Base-by-base conservation (phyloP, 2,113 vertebrate genomes). In the Oryzias woworae region DNA sequence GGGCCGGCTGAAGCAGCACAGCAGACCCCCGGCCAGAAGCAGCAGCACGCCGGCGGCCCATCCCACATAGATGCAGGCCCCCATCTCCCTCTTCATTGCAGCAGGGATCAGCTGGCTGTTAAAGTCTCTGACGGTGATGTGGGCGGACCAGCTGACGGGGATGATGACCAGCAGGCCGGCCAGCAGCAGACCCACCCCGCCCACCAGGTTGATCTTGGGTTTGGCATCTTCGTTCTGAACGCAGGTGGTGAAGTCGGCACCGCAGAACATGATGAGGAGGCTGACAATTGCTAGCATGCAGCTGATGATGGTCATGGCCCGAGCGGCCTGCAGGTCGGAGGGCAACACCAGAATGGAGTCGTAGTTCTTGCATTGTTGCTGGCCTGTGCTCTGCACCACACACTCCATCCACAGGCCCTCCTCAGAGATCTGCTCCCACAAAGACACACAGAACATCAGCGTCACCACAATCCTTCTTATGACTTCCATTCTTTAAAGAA, bases 331-430 rank as follows among this genome's bases (percentile, higher is more conserved):
- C 1, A 91, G 79, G 63, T 92, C 90, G 1, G 87, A 61, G 16
- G 73, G 0, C 80, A 93, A 53, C 20, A 76, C 73, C 48, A 94
- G 85, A 76, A 94, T 23, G 3, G 91, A 92, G 1, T 94, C 92
- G 10, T 88, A 93, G 46, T 23, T 62, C 83, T 93, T 93, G 69
- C 92, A 94, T 86, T 94, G 92, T 82, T 92, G 90, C 88, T 94
- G 92, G 2, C 92, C 92, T 0, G 92, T 93, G 45, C 92, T 94
- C 90, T 94, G 92, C n/a, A 77, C 65, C 76, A 92, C 91, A n/a
- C 92, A 94, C 59, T 22, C 47, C 71, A 67, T 93, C 92, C 92
- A 94, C 24, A 94, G 80, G 42, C 92, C 92, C 2, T 92, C 88
- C 5, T 90, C 56, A 2, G 0, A 26, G 15, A 53, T 81, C 89